A percentile compares a stretch with the other conserved stretches of the same genome.
Evolutionary conservation across 53 echinoderm and acorn worm species (phyloP).

Genomic region (Glandiceps talaboti): DNA sequence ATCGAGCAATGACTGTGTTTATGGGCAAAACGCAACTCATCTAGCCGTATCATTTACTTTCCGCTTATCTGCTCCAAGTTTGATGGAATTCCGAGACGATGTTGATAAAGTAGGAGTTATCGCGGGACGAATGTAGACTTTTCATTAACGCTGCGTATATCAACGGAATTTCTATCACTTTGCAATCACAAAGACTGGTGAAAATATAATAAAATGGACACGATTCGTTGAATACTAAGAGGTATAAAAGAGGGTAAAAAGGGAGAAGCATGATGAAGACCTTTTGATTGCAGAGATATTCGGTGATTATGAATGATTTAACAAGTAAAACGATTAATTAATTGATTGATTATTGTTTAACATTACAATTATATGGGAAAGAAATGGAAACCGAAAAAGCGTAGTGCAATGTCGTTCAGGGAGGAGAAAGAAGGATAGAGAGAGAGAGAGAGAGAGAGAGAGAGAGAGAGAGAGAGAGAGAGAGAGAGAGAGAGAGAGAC

Average conservation of each 20-base stretch:
- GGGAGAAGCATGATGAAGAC: too few relatives aligned
- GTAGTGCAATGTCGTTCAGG: too few relatives aligned
- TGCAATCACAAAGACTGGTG: too few relatives aligned
- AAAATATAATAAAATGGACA: too few relatives aligned
- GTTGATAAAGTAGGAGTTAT: not conserved
- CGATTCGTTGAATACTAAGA: too few relatives aligned
- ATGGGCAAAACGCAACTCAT: not conserved
- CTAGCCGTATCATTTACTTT: not conserved
- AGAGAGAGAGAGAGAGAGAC: conserved; percentile 6
- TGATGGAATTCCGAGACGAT: not conserved
- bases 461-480: conserved; percentile 10
- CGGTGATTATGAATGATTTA: too few relatives aligned
- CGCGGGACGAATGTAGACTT: not conserved
- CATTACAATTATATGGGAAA: too few relatives aligned
- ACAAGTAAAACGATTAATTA: conserved; percentile 3
- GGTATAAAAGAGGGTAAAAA: too few relatives aligned
- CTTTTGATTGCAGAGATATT: too few relatives aligned
- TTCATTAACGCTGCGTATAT: not conserved
- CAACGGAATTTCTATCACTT: not conserved
- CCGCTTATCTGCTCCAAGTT: not conserved
- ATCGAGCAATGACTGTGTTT: not conserved
- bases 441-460: not conserved
- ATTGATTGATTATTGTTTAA: too few relatives aligned
- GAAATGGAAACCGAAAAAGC: too few relatives aligned
- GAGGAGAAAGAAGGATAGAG: not conserved